Percentiles rank a stretch among this genome's conserved stretches.
phyloP scores from a whole-genome alignment of 1,140 invertebrate species.

The Olivierus martensii region DNA sequence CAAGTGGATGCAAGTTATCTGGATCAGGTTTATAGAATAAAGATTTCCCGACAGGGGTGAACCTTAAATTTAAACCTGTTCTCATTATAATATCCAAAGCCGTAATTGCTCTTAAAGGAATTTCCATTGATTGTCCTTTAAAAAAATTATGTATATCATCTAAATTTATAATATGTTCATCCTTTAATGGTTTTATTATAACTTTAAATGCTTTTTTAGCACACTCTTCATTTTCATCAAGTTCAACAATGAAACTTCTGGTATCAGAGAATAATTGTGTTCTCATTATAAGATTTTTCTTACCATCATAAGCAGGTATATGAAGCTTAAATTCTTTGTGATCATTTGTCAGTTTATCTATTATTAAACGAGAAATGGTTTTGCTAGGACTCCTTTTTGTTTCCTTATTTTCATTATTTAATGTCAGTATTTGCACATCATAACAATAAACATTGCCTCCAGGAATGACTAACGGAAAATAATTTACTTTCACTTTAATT shows the following conservation, averaged over 20 bases:
- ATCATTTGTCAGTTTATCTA: no score
- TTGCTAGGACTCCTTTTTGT: no score
- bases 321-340: no score
- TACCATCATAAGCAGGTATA: constrained; percentile 8
- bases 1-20: not conserved
- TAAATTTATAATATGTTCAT: constrained; percentile 6
- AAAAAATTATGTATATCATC: constrained; percentile 10
- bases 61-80: not conserved
- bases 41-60: not conserved
- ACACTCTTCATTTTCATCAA: not conserved
- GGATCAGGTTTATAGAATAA: not conserved
- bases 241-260: not conserved
- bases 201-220: constrained; percentile 1
- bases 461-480: no score
- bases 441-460: no score
- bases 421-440: no score
- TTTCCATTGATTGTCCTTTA: not conserved
- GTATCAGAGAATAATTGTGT: not conserved
- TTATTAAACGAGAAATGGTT: no score
- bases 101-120: not conserved
- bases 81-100: not conserved
- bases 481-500: no score
- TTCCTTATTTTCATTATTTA: no score
- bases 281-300: constrained; percentile 2
- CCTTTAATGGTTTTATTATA: constrained; percentile 4